Base-by-base conservation (phyloP, 2,113 vertebrate species). In the Megaleporinus macrocephalus region DNA sequence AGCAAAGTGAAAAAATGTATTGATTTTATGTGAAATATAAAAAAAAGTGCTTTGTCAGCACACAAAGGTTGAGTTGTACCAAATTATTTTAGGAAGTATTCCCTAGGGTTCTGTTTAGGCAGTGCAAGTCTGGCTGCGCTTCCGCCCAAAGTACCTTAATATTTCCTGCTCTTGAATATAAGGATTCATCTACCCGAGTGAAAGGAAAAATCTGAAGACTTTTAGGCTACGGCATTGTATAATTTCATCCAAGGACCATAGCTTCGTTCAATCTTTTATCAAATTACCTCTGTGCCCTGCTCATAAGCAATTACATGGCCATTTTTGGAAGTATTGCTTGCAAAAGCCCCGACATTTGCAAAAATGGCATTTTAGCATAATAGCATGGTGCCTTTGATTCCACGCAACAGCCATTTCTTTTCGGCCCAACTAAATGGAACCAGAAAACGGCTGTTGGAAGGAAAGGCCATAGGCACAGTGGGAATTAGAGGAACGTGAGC, bases 341-440 rank as follows among this genome's bases (percentile, higher is more conserved):
- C 73, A 76, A 86, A 86, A 80, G 80, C 82, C 63, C 29, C n/a
- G 65, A 82, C 88, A 89, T 87, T 59, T 61, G 84, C 78, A 81
- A 84, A 78, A 85, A 86, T 77, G 73, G 72, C 86, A 88, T 85
- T 74, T 86, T 82, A 84, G 82, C 74, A 69, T 86, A 89, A 87
- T 82, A 62, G 20, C 65, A 89, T 87, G 86, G 88, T 84, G 83
- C 87, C 86, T 88, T 89, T 86, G 3, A 51, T 91, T 91, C 91
- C 91, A 90, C 92, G 89, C 91, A 92, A 93, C 91, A 92, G 89
- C 89, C 81, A 91, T 87, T 90, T 89, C 84, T 83, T 29, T 71
- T 63, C 84, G 90, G 83, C 51, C 55, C 77, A 80, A 87, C 84
- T 87, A 85, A 63, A 75, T 36, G 63, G 62, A 62, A 74, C 47